phyloP scores from a whole-genome alignment of 2,797 vertebrate genomes.

The Pelodytes ibericus region DNA sequence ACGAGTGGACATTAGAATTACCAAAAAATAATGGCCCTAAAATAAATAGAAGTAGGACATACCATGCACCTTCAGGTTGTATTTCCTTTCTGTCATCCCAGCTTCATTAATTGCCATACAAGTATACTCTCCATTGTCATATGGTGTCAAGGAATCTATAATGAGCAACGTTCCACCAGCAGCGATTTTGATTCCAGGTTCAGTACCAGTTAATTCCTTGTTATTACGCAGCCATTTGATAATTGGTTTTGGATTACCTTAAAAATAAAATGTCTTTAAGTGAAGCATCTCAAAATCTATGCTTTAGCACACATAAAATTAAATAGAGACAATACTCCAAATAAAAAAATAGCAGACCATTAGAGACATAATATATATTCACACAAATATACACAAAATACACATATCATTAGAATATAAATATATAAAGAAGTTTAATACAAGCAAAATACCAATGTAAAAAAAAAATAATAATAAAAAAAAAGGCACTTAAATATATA shows the following conservation, averaged over 20 bases:
- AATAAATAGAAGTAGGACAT: not conserved
- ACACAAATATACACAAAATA: no score
- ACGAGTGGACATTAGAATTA: no score
- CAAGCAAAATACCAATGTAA: no score
- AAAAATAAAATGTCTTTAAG: slow-evolving; percentile 1
- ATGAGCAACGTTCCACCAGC: slow-evolving; percentile 84
- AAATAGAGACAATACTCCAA: not conserved
- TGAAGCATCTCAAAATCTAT: not conserved
- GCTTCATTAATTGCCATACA: slow-evolving; percentile 91
- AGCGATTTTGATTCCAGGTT: slow-evolving; percentile 85
- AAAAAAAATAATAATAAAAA: no score
- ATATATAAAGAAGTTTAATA: no score
- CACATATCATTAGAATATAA: no score
- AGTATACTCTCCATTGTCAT: slow-evolving; percentile 88
- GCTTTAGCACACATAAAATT: not conserved
- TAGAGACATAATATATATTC: no score
- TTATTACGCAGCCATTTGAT: slow-evolving; percentile 92
- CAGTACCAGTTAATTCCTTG: slow-evolving; percentile 82
- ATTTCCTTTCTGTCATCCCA: slow-evolving; percentile 90
- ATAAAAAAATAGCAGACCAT: no score
- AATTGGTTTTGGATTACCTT: slow-evolving; percentile 91
- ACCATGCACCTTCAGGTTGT: slow-evolving; percentile 94
- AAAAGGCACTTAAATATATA: no score
- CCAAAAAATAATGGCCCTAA: not conserved
- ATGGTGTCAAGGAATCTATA: slow-evolving; percentile 82